These are phyloP conservation scores for Ictidomys tridecemlineatus DNA, from an alignment of 2,113 vertebrate species.

Conservation along the genomic window DNA sequence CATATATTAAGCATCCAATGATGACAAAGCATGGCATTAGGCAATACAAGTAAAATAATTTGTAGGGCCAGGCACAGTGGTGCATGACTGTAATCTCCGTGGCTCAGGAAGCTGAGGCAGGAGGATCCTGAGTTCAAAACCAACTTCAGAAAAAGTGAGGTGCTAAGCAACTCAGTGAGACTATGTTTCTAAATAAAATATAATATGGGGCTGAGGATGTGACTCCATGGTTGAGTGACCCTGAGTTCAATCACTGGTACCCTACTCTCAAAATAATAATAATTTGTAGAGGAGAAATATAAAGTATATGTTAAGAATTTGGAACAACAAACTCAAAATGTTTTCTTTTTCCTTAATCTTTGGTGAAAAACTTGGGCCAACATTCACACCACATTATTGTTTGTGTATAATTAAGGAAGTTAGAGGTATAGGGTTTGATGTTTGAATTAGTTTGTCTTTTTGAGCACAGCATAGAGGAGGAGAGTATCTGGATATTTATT, in stretches of 20 bases:
- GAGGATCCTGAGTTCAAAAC: too few species aligned
- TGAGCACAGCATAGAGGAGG: background rate
- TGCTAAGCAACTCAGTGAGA: too few species aligned
- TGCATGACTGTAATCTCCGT: too few species aligned
- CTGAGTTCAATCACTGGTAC: too few species aligned
- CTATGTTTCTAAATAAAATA: too few species aligned
- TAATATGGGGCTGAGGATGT: too few species aligned
- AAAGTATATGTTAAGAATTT: background rate
- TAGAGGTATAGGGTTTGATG: background rate
- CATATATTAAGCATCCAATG: rapidly evolving
- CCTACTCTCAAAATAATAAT: background rate
- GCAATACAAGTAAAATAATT: background rate
- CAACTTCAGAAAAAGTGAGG: too few species aligned
- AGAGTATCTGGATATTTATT: background rate
- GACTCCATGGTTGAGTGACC: too few species aligned
- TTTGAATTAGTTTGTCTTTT: conserved; percentile 14
- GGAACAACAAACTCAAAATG: background rate
- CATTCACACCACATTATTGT: background rate
- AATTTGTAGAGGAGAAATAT: background rate
- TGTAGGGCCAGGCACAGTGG: background rate
- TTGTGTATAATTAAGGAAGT: conserved; percentile 33
- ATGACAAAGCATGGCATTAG: background rate
- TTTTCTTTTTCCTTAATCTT: conserved; percentile 15
- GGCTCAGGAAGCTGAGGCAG: too few species aligned
- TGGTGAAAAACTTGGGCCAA: background rate